Base-by-base conservation (phyloP, 2,797 vertebrate species). In the Premnoplex brunnescens region DNA sequence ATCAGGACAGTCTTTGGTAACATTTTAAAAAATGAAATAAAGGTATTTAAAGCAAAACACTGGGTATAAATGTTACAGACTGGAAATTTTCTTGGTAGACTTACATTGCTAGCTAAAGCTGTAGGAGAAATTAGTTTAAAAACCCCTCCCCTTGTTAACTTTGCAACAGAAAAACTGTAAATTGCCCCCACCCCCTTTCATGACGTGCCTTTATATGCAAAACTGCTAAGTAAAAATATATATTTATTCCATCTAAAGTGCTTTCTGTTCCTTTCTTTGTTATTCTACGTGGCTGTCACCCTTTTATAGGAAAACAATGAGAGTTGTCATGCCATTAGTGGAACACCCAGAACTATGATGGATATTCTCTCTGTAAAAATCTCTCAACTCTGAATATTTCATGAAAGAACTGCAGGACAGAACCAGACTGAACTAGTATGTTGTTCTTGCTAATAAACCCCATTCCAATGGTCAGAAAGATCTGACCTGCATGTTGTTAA, bases 131-230 rank as follows among this genome's bases (percentile, higher is more conserved):
- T 2, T 1, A 36, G 5, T 66, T 76, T n/a, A 12, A 85, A 79
- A 64, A 0, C 6, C 1, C 1, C 9, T 68, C 4, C 7, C 12
- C 27, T 8, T 72, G 26, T 7, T 77, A 48, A 4, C 7, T 82
- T 66, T 89, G 39, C 1, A 5, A 24, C 4, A 49, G 26, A 62
- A 83, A 76, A 83, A 37, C 17, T 72, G 28, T 51, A 51, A 79
- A 52, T 55, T 77, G 7, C 28, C 18, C 3, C 5, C 2, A 12
- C 1, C 0, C 4, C 14, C 22, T 28, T 77, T 30, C n/a, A 72
- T 5, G 0, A 4, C 20, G n/a, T 30, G 6, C 7, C 81, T 93
- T 94, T 6, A 3, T 11, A 34, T 41, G 9, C 55, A 48, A 64
- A 48, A n/a, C 7, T 58, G 3, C 2, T 37, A 51, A 48, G 62